phyloP scores from a whole-genome alignment of 1,140 invertebrate genomes.

The Tetranychus urticae region DNA sequence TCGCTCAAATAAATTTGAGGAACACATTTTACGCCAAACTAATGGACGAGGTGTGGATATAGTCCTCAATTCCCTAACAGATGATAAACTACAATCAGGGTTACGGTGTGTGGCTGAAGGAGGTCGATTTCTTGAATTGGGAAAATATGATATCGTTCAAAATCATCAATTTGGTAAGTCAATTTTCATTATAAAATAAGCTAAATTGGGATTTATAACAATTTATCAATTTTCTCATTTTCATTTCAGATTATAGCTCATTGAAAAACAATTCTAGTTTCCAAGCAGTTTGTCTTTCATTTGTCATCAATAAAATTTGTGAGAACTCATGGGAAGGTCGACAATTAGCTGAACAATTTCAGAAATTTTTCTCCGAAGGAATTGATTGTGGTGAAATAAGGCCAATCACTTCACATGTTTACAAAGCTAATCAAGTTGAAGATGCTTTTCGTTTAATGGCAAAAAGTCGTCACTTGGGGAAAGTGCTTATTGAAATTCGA shows the following conservation, averaged over 20 bases:
- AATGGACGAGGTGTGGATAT: slow-evolving; percentile 57
- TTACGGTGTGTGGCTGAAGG: slow-evolving; percentile 64
- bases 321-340: slow-evolving; percentile 53
- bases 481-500: slow-evolving; percentile 39
- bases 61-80: slow-evolving; percentile 76
- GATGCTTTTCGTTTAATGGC: slow-evolving; percentile 86
- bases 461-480: slow-evolving; percentile 87
- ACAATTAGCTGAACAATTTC: background rate
- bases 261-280: slow-evolving; percentile 71
- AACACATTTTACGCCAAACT: slow-evolving; percentile 19
- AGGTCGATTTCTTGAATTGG: slow-evolving; percentile 79
- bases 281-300: slow-evolving; percentile 81
- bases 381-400: slow-evolving; percentile 57
- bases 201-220: slow-evolving; percentile 1
- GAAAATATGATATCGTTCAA: slow-evolving; percentile 83
- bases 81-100: slow-evolving; percentile 67
- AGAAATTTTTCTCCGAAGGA: slow-evolving; percentile 43
- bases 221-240: background rate
- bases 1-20: slow-evolving; percentile 29
- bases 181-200: slow-evolving; percentile 9
- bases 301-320: slow-evolving; percentile 44
- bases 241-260: slow-evolving; percentile 37
- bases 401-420: slow-evolving; percentile 57
- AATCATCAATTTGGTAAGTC: slow-evolving; percentile 49
- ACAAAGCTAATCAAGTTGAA: slow-evolving; percentile 58